Percentiles rank a stretch among this genome's conserved stretches.
Conservation (phyloP, 2,888 invertebrate species). For the Drosophila demipolita region DNA sequence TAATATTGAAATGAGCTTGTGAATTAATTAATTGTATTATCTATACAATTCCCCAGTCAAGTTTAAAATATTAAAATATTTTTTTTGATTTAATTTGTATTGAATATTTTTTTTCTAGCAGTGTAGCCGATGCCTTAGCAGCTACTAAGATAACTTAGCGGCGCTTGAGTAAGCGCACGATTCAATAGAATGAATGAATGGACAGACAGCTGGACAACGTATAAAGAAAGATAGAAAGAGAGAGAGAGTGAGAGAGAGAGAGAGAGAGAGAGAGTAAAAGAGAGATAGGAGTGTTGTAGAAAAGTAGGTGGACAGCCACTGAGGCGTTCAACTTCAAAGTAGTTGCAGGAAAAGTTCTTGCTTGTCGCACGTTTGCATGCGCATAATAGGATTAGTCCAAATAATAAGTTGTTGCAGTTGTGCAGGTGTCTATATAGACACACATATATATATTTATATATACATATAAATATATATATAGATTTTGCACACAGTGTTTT, state of each 20-base stretch:
- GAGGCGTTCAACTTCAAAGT: slow-evolving; percentile 74
- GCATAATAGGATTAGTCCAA: slow-evolving; percentile 79
- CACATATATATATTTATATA: background rate
- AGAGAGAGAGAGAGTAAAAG: background rate
- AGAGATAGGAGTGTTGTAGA: slow-evolving; percentile 1
- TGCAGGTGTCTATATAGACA: slow-evolving; percentile 27
- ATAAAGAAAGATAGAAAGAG: background rate
- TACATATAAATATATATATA: background rate
- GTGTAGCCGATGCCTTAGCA: slow-evolving; percentile 42
- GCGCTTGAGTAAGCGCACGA: slow-evolving; percentile 74
- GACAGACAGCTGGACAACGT: slow-evolving; percentile 46
- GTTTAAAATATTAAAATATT: background rate
- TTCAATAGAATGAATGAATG: slow-evolving; percentile 76
- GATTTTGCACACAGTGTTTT: background rate
- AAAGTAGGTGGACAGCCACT: slow-evolving; percentile 46
- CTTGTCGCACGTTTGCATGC: slow-evolving; percentile 77
- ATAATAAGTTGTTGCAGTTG: slow-evolving; percentile 69
- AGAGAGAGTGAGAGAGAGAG: background rate
- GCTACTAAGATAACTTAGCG: slow-evolving; percentile 73
- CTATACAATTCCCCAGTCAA: background rate
- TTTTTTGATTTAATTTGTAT: background rate
- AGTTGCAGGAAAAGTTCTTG: slow-evolving; percentile 69
- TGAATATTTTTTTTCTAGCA: slow-evolving; percentile 44
- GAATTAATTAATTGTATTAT: background rate
- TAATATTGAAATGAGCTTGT: background rate